phyloP scores from a whole-genome alignment of 1,140 invertebrate species.

The Lordiphosa stackelbergi region DNA sequence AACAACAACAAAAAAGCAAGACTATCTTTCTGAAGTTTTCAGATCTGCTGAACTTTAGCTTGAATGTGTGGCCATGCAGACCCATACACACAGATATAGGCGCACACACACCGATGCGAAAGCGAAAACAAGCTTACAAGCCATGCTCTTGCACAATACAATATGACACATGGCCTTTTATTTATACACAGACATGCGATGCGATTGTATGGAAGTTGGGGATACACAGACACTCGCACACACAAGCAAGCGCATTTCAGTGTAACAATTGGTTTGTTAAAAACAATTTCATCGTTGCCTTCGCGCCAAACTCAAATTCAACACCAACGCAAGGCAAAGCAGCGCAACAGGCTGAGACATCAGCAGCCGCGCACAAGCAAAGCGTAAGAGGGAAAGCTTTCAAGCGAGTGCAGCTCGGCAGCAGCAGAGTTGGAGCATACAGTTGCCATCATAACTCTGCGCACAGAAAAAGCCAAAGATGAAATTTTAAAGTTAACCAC shows the following conservation, averaged over 20 bases:
- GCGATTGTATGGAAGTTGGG: constrained; percentile 25
- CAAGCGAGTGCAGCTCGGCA: constrained; percentile 23
- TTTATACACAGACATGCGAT: constrained; percentile 29
- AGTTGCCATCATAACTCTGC: too few species aligned
- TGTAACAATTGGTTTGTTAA: constrained; percentile 58
- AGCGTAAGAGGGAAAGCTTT: constrained; percentile 45
- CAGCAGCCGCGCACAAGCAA: constrained; percentile 4
- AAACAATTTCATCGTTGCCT: constrained; percentile 18
- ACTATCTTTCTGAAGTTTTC: constrained; percentile 69
- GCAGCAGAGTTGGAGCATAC: constrained; percentile 11
- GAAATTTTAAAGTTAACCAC: too few species aligned
- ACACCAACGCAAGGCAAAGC: constrained; percentile 29
- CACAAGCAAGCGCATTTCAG: constrained; percentile 39
- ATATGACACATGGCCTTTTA: constrained; percentile 56
- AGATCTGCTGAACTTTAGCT: constrained; percentile 71
- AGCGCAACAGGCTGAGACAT: constrained; percentile 17
- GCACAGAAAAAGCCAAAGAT: too few species aligned
- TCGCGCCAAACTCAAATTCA: constrained; percentile 40
- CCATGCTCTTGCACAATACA: constrained; percentile 71
- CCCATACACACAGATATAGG: constrained; percentile 20
- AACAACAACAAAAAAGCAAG: constrained; percentile 61
- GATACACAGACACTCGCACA: constrained; percentile 18
- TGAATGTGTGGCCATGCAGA: constrained; percentile 58
- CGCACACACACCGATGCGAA: constrained; percentile 10
- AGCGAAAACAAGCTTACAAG: constrained; percentile 53